A percentile compares a stretch with the other conserved stretches of the same genome.
These are phyloP conservation scores for Ochotona princeps DNA, from an alignment of 2,113 vertebrate genomes.

Conservation along the genomic window DNA sequence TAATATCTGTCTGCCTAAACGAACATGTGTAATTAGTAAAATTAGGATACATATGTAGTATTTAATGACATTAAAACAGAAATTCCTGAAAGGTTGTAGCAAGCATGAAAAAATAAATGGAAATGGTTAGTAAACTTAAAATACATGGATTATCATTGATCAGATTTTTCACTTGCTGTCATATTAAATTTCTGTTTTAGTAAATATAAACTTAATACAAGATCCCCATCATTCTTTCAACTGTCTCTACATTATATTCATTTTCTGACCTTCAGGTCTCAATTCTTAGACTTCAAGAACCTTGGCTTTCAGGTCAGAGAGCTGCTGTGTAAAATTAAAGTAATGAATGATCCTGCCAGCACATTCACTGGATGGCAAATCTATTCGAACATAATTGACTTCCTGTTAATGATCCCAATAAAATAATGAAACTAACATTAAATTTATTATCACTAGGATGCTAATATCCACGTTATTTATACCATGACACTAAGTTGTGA, in stretches of 20 bases:
- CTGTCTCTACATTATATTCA: not conserved
- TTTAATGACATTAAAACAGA: conserved; percentile 2
- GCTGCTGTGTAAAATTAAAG: conserved; percentile 8
- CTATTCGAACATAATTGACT: not conserved
- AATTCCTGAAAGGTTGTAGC: conserved; percentile 32
- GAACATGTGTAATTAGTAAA: conserved; percentile 25
- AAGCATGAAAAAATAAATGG: not conserved
- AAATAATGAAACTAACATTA: not conserved
- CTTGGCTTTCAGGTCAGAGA: conserved; percentile 8
- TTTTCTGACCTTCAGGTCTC: conserved; percentile 17
- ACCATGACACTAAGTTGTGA: not conserved
- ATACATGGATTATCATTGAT: not conserved
- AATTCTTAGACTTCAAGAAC: not conserved
- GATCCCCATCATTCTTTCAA: not conserved
- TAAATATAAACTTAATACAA: not conserved
- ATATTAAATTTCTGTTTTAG: not conserved
- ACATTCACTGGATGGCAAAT: not conserved
- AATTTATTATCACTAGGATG: conserved; percentile 38
- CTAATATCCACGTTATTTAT: not conserved
- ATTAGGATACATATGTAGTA: conserved; percentile 9
- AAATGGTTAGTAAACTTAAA: not conserved
- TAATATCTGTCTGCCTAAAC: too few species aligned
- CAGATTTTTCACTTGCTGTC: not conserved
- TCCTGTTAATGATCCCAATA: not conserved
- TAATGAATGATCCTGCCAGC: not conserved